phyloP scores from a whole-genome alignment of 2,797 vertebrate species.

The Paratrypauchen microcephalus region DNA sequence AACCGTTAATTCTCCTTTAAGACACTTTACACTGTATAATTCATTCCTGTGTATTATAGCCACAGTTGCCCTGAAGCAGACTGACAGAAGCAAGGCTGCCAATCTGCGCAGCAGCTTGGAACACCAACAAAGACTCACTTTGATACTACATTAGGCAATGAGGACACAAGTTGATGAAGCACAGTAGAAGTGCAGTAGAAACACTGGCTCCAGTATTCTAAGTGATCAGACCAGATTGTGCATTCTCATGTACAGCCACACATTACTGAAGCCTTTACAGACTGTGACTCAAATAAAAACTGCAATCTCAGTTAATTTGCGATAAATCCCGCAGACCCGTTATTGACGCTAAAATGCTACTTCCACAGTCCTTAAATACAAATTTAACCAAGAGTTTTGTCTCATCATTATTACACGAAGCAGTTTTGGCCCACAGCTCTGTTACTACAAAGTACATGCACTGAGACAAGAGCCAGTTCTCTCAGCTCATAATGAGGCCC shows the following conservation, averaged over 20 bases:
- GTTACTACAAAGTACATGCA: constrained; percentile 5
- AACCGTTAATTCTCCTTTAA: too few relatives aligned
- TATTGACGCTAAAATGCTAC: not conserved
- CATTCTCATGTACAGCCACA: not conserved
- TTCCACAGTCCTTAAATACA: not conserved
- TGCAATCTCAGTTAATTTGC: too few relatives aligned
- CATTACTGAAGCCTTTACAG: not conserved
- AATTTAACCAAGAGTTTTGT: not conserved
- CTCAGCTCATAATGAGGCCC: constrained; percentile 11
- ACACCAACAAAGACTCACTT: too few relatives aligned
- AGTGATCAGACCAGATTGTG: not conserved
- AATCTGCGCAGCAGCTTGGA: too few relatives aligned
- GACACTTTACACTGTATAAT: not conserved
- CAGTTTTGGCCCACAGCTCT: constrained; percentile 3
- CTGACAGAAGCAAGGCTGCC: not conserved
- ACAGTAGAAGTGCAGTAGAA: too few relatives aligned
- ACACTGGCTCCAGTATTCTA: too few relatives aligned
- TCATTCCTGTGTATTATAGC: not conserved
- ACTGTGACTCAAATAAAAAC: not conserved
- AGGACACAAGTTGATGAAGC: too few relatives aligned
- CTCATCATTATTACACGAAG: not conserved
- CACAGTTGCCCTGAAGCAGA: not conserved
- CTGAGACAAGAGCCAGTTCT: constrained; percentile 1
- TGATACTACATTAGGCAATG: too few relatives aligned
- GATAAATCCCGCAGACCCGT: not conserved